Percentiles rank a stretch among this genome's conserved stretches.
Conservation (phyloP, 1,140 invertebrate species). For the Rhopalosiphum padi region DNA sequence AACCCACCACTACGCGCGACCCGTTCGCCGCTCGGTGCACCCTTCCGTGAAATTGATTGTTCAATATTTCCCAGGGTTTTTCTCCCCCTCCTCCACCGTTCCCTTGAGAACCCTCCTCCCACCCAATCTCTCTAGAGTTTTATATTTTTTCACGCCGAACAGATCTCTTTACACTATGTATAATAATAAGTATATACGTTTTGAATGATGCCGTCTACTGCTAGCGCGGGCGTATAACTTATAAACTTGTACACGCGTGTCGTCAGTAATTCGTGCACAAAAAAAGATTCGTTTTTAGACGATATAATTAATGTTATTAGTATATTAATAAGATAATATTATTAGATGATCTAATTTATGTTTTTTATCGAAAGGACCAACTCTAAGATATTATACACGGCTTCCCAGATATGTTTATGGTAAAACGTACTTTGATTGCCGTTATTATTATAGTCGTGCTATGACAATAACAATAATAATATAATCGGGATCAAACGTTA, state of each 20-base stretch:
- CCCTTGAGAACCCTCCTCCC: neutral
- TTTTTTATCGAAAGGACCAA: neutral
- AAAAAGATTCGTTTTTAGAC: neutral
- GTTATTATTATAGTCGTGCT: neutral
- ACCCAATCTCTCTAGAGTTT: neutral
- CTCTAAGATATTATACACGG: neutral
- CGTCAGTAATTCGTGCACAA: neutral
- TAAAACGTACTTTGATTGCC: no score
- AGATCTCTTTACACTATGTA: neutral
- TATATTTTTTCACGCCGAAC: slow-evolving; percentile 1
- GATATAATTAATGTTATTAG: neutral
- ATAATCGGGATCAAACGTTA: neutral
- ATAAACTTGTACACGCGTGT: neutral
- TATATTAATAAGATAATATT: no score
- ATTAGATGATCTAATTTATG: neutral
- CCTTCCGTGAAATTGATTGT: slow-evolving; percentile 57
- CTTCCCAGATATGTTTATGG: neutral
- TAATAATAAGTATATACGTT: neutral
- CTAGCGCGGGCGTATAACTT: neutral
- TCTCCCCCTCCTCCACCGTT: neutral
- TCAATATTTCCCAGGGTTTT: slow-evolving; percentile 57
- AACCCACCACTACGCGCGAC: neutral
- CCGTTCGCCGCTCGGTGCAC: slow-evolving; percentile 28
- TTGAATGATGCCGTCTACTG: neutral
- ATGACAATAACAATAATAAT: neutral